Evolutionary conservation across 2,888 invertebrate genomes (phyloP), one percentile per base, ranked within the genome.

Genomic region (Reticulitermes lucifugus): DNA sequence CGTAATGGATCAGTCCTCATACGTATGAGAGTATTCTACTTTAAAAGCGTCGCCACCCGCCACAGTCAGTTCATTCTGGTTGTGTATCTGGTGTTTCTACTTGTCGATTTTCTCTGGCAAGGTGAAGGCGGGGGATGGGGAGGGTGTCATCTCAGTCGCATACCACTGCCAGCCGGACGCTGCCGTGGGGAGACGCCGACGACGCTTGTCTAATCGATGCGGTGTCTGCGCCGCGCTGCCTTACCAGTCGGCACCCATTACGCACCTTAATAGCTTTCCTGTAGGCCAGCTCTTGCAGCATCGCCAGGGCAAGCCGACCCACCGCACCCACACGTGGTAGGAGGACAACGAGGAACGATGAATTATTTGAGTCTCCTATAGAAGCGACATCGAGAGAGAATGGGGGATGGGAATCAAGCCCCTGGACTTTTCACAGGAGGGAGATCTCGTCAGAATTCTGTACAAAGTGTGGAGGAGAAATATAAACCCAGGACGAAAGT

Each of bases 251-350:
- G 92, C 93, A 93, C 92, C 94, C 94, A 94, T 94, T 94, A 94
- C 94, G 94, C 94, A 94, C 94, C 94, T 94, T 94, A 94, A 94
- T 94, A 93, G 94, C 92, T 90, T 90, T 90, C 90, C 91, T 91
- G 90, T 90, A 89, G 86, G 86, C 83, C 71, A 29, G 71, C 55
- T 55, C 83, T 43, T 59, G 73, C 77, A 75, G 55, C 79, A 29
- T 41, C 77, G 84, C 84, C 75, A 7, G 77, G 60, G 84, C 84
- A 51, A 29, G 25, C 41, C 35, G 73, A 51, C 55, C 75, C 51
- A 43, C n/a, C 77, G 77, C 60, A 43, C 77, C 79, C 77, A 75
- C 84, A 59, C 77, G 70, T 70, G 81, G 65, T 65, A 41, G 60
- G 73, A n/a, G 77, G 77, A 77, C 77, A 77, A 77, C 77, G 77